Evolutionary conservation across 2,888 invertebrate genomes (phyloP), one percentile per base, ranked within the genome.

Genomic region (Dorcus hopei): DNA sequence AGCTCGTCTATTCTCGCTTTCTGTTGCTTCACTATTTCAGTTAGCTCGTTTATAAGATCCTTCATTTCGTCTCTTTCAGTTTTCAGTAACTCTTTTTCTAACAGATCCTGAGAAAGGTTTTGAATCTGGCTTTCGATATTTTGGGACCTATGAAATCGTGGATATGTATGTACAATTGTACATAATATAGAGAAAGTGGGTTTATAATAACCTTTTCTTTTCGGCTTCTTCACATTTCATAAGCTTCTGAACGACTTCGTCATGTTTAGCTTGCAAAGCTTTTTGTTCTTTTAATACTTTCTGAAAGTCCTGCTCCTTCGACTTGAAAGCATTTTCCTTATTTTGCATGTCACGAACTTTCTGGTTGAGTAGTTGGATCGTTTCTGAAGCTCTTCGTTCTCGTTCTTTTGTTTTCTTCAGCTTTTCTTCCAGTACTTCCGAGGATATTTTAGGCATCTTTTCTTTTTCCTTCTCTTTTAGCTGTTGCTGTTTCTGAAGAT

Each of bases 1-100:
- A 68, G 39, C 38, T 63, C 63, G 16, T 57, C 57, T 9, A 67
- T 61, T 16, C 60, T 48, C 23, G 49, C 45, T 55, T 60, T 65
- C 26, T 68, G 67, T 5, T 51, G 49, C 16, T 56, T 55, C 26
- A 66, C 58, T 7, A 60, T 57, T 16, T 55, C 47, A 5, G 61
- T 54, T 33, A 68, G 39, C 48, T 63, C 56, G 7, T 65, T 59
- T 8, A 66, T 57, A 14, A 66, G 54, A 3, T 40, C 33, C 23
- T 63, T 61, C 4, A 68, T 49, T 38, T 60, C 61, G 7, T 58
- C 58, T 45, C 61, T 65, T 49, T 68, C 63, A n/a, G 57, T 57
- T n/a, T 52, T 1, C 26, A 65, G 19, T 4, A 54, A 42, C 43
- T 66, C 59, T 51, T 63, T 65, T 9, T 57, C 50, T 23, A 16